phyloP scores from a whole-genome alignment of 2,888 invertebrate species.

The Heliconius aoede region DNA sequence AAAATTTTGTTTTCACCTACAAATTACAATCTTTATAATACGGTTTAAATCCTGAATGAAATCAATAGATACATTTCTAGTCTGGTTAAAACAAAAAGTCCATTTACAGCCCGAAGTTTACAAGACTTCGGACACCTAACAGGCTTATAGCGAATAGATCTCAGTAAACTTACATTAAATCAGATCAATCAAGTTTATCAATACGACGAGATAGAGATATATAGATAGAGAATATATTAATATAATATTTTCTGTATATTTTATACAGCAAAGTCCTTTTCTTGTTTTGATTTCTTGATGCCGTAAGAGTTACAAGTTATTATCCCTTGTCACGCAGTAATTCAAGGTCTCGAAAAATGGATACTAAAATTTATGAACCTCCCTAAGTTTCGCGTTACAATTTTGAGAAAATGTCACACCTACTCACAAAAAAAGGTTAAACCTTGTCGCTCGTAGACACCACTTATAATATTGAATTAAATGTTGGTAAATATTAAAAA shows the following conservation, averaged over 20 bases:
- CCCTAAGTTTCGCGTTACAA: conserved; percentile 10
- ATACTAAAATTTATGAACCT: conserved; percentile 22
- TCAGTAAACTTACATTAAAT: conserved; percentile 1
- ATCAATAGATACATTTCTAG: not conserved
- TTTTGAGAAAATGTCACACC: conserved; percentile 24
- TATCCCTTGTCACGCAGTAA: conserved; percentile 14
- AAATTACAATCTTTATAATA: too few species aligned
- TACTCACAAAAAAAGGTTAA: conserved; percentile 17
- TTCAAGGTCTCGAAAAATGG: conserved; percentile 11
- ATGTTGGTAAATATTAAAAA: not conserved
- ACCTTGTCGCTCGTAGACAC: not conserved
- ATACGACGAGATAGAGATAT: not conserved
- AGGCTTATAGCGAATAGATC: not conserved
- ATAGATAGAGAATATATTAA: not conserved
- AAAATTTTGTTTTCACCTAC: too few species aligned
- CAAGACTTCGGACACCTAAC: not conserved
- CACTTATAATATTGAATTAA: conserved; percentile 5
- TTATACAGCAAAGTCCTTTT: not conserved
- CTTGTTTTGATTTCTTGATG: conserved; percentile 14
- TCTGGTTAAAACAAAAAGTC: not conserved
- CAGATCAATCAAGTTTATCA: not conserved
- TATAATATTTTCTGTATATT: not conserved
- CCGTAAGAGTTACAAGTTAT: conserved; percentile 15
- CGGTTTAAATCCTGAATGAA: not conserved
- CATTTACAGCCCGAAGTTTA: not conserved